phyloP scores from a whole-genome alignment of 2,888 invertebrate species.

The Chrysotoxum bicinctum region DNA sequence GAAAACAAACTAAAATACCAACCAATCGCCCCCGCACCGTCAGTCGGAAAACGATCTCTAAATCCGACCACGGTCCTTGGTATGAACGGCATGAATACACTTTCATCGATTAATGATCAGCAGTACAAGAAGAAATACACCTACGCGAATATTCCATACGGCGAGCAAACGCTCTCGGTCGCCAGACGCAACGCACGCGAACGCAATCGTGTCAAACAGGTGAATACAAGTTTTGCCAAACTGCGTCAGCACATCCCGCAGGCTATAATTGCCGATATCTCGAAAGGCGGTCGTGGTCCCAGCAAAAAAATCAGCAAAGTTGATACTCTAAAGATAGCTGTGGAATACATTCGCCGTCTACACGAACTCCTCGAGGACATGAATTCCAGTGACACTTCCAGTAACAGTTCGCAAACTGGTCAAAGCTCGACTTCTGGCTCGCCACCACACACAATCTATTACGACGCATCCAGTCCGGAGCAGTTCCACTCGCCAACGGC shows the following conservation, averaged over 20 bases:
- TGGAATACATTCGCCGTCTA: slow-evolving; percentile 93
- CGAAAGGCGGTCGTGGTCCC: slow-evolving; percentile 87
- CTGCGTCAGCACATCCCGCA: slow-evolving; percentile 94
- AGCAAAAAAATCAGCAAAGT: slow-evolving; percentile 94
- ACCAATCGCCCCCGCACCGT: slow-evolving; percentile 85
- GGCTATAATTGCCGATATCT: slow-evolving; percentile 88
- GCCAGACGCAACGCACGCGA: slow-evolving; percentile 96
- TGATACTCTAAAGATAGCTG: slow-evolving; percentile 93
- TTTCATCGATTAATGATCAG: slow-evolving; percentile 38
- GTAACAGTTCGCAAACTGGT: slow-evolving; percentile 53
- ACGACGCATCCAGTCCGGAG: slow-evolving; percentile 81
- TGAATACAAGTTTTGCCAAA: slow-evolving; percentile 96
- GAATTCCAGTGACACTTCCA: slow-evolving; percentile 74
- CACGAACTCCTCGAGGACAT: slow-evolving; percentile 86
- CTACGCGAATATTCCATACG: slow-evolving; percentile 87
- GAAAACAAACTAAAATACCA: slow-evolving; percentile 65
- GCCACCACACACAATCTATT: slow-evolving; percentile 66
- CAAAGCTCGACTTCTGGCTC: slow-evolving; percentile 73
- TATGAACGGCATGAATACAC: slow-evolving; percentile 72
- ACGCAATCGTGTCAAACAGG: slow-evolving; percentile 96
- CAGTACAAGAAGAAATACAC: slow-evolving; percentile 87
- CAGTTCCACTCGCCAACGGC: slow-evolving; percentile 75
- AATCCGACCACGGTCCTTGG: slow-evolving; percentile 63
- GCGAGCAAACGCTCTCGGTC: slow-evolving; percentile 91
- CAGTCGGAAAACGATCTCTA: slow-evolving; percentile 74